Evolutionary conservation across 2,797 vertebrate genomes (phyloP), one percentile per base, ranked within the genome.

Genomic region (Meriones psammophilus): DNA sequence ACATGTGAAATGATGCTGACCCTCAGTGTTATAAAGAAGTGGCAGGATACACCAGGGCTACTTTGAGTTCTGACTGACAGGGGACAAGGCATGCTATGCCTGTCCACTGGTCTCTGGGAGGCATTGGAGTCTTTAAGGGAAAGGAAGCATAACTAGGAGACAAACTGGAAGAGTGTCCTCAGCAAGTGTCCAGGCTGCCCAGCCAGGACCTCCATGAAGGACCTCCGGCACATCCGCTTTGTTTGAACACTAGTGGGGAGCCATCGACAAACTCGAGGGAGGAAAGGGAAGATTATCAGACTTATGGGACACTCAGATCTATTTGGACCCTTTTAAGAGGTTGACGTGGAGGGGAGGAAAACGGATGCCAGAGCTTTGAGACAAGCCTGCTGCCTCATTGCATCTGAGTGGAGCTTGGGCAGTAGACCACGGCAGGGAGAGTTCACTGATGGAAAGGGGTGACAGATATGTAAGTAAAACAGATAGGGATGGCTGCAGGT

Each of bases 341-440:
- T 3, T 90, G 50, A 39, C 24, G 22, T 9, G 7, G 39, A 77
- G 1, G 3, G 7, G 33, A 30, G 76, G 42, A 84, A 50, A 87
- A 46, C 14, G 9, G 30, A 36, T 10, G 18, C 20, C 36, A n/a
- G 66, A 39, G 30, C 54, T 79, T 83, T 56, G 46, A 74, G 36
- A 30, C 33, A 69, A 81, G 42, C 22, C 24, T 12, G 17, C 12
- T 24, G 20, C 36, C 24, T 77, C 9, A 8, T 4, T 81, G 33
- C 8, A 5, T 56, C 81, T 50, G 74, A 86, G 15, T 58, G 36
- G 64, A 64, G 54, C 60, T 64, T 69, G 18, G 24, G 68, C 68
- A 28, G 3, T 5, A 5, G 15, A 22, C 28, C 15, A 1, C 7
- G 42, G 28, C 3, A 3, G 1, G 20, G 5, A 12, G 24, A 18